Percentiles rank a stretch among this genome's conserved stretches.
Evolutionary conservation across 2,113 vertebrate genomes (phyloP).

Genomic region (Cacatua alba): DNA sequence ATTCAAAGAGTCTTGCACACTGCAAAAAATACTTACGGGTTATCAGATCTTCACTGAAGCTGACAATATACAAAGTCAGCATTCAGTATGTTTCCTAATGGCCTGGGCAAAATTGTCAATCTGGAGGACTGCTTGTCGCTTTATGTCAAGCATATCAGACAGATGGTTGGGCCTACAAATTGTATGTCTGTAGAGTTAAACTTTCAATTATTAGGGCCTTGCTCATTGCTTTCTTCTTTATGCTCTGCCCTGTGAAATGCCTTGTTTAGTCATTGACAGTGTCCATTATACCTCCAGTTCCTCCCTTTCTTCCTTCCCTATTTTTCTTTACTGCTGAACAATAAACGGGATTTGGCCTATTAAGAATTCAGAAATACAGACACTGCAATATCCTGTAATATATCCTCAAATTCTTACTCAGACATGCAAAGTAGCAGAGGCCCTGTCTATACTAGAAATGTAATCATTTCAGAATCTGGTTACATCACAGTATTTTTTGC

Average conservation of each 20-base stretch:
- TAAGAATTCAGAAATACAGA: conserved; percentile 55
- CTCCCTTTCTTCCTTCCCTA: background rate
- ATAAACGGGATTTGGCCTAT: conserved; percentile 13
- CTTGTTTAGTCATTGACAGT: background rate
- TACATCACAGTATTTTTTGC: conserved; percentile 26
- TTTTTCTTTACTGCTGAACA: background rate
- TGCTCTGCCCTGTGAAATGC: background rate
- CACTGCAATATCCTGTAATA: conserved; percentile 61
- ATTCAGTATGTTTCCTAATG: background rate
- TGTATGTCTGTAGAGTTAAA: background rate
- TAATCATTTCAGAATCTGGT: conserved; percentile 17
- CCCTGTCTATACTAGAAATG: conserved; percentile 36
- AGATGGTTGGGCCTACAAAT: background rate
- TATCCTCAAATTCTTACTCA: conserved; percentile 51
- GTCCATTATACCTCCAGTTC: background rate
- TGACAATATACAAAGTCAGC: background rate
- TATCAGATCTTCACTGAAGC: background rate
- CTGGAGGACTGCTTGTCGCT: background rate
- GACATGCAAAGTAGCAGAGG: conserved; percentile 33
- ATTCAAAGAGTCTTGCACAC: background rate
- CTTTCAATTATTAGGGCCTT: background rate
- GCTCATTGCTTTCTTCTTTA: background rate
- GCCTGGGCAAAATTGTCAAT: background rate
- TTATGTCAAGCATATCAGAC: background rate
- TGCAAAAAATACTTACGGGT: background rate